Base-by-base conservation (phyloP, 2,113 vertebrate species). In the Oenanthe oenanthe region DNA sequence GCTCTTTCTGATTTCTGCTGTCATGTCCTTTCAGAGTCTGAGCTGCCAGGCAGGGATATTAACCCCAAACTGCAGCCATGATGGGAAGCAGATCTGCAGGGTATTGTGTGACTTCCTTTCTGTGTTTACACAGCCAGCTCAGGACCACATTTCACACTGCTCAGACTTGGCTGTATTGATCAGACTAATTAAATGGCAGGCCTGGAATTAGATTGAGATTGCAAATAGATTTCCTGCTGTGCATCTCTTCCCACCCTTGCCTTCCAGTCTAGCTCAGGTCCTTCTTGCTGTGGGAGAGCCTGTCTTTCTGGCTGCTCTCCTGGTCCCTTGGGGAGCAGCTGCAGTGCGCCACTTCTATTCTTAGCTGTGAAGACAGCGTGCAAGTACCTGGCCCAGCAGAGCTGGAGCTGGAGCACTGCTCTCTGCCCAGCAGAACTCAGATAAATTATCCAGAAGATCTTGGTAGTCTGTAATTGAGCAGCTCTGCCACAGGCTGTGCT, bases 331-430 rank as follows among this genome's bases (percentile, higher is more conserved):
- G 95, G 95, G 92, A 96, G 95, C 94, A 93, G 92, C 96, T 95
- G 96, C 96, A 97, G 88, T 96, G 95, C 94, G 60, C 94, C 95
- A 94, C 79, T 86, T 95, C 96, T 97, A 96, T 97, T 96, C 95
- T 97, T 97, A 95, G 96, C 96, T 88, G 67, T 12, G 79, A 76
- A 97, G 96, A 66, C 82, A 85, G 94, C 13, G 2, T 88, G 91
- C 92, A 17, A 91, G 91, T 95, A 96, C 95, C 94, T 96, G 96
- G 96, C 79, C 95, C 63, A 50, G 95, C 95, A 48, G 88, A 95
- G 95, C 95, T 62, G 88, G 73, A 93, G 95, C 94, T 95, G 78
- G 85, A 68, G 95, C 66, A 22, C 88, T 95, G 92, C 88, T 88
- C 34, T 92, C 94, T 93, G 93, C 92, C 94, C 94, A 73, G 92